Percentiles rank a stretch among this genome's conserved stretches.
Conservation (phyloP, 2,797 vertebrate species). For the Melopsittacus undulatus region DNA sequence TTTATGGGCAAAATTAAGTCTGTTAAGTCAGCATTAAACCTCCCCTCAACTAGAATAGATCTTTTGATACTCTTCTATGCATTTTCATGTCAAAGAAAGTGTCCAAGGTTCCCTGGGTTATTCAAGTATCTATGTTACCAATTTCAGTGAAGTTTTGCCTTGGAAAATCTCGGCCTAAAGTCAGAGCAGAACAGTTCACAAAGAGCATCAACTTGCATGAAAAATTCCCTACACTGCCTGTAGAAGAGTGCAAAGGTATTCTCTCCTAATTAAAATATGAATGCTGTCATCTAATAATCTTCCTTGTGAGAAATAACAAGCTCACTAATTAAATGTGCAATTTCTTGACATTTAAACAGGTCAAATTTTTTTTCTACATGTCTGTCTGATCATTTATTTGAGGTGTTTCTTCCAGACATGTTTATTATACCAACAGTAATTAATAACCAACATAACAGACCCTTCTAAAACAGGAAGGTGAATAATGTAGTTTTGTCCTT, state of each 20-base stretch:
- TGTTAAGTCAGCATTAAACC: not conserved
- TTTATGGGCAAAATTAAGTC: not conserved
- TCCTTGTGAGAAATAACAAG: constrained; percentile 58
- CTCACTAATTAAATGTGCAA: constrained; percentile 57
- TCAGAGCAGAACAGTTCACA: not conserved
- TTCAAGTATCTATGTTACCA: not conserved
- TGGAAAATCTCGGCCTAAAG: not conserved
- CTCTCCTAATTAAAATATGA: constrained; percentile 64
- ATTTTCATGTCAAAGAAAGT: not conserved
- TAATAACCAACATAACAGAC: constrained; percentile 35
- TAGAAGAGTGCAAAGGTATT: constrained; percentile 51
- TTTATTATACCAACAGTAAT: constrained; percentile 46
- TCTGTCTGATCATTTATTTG: constrained; percentile 46
- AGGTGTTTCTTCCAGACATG: constrained; percentile 38
- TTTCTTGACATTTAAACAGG: constrained; percentile 66
- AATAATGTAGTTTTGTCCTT: not conserved
- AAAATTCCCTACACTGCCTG: constrained; percentile 7
- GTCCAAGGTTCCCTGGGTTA: not conserved
- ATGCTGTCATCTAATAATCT: constrained; percentile 60
- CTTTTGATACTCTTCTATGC: not conserved
- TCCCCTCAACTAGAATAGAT: not conserved
- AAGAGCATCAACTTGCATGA: not conserved
- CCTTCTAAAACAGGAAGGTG: constrained; percentile 9
- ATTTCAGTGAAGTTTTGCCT: not conserved
- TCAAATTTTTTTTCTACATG: not conserved